Percentiles rank a stretch among this genome's conserved stretches.
Evolutionary conservation across 2,888 invertebrate genomes (phyloP).

Genomic region (Aporophyla nigra): DNA sequence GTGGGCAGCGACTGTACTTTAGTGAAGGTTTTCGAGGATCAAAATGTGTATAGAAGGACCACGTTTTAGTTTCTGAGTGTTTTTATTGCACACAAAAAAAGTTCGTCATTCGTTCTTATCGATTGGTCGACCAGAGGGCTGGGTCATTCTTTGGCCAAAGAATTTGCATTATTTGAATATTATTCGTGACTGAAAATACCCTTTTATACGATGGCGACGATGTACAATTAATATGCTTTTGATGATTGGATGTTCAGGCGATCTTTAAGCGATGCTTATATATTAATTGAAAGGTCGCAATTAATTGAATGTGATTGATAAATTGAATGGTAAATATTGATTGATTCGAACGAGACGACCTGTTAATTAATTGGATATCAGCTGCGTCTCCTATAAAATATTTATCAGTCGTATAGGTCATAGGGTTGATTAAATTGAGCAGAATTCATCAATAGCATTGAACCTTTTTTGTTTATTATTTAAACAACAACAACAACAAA

Average conservation of each 20-base stretch:
- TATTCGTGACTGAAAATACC: background rate
- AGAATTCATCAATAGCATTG: background rate
- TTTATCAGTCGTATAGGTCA: background rate
- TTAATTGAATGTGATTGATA: constrained; percentile 60
- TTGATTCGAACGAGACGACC: constrained; percentile 49
- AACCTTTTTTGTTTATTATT: background rate
- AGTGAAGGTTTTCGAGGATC: constrained; percentile 25
- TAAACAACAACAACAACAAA: background rate
- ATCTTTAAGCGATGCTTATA: constrained; percentile 45
- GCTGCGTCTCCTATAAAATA: constrained; percentile 22
- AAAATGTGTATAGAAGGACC: constrained; percentile 14
- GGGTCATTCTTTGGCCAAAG: no score
- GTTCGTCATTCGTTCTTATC: background rate
- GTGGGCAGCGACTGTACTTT: constrained; percentile 53
- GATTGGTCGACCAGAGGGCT: no score
- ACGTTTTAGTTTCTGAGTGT: constrained; percentile 24
- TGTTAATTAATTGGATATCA: constrained; percentile 63
- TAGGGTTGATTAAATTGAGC: background rate
- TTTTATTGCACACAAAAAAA: background rate
- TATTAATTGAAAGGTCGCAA: constrained; percentile 52
- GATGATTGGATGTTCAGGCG: constrained; percentile 19
- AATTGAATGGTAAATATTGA: constrained; percentile 67
- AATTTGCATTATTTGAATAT: no score
- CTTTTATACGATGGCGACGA: background rate
- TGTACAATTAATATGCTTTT: constrained; percentile 3